Conservation (phyloP, 1,140 invertebrate genomes). For the Zelostemma sp. region DNA sequence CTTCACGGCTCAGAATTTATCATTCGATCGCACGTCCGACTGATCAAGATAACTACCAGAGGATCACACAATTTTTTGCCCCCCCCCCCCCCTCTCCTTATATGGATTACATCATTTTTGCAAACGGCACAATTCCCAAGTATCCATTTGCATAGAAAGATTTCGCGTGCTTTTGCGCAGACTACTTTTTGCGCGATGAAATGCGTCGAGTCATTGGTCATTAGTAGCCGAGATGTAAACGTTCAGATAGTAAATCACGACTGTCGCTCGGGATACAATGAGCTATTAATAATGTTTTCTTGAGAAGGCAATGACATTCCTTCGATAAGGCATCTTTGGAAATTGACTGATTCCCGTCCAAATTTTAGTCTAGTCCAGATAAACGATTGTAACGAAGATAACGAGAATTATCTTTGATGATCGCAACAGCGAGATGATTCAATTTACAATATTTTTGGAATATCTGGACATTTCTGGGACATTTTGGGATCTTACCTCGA, state of each 20-base stretch:
- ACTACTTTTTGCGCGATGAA: neutral
- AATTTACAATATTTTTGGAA: no score
- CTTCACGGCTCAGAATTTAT: constrained; percentile 41
- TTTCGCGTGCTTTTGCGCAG: neutral
- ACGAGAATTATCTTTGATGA: neutral
- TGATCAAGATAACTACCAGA: constrained; percentile 37
- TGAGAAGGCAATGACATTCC: neutral
- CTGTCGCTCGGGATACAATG: constrained; percentile 28
- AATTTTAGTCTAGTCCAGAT: no score
- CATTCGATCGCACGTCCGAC: constrained; percentile 28
- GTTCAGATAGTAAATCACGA: constrained; percentile 28
- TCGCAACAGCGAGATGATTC: no score
- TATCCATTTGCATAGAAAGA: neutral
- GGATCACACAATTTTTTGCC: constrained; percentile 18
- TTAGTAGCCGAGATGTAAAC: constrained; percentile 36
- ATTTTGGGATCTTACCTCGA: constrained; percentile 80
- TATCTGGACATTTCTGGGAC: no score
- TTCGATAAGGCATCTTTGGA: no score
- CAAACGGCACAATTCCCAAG: no score
- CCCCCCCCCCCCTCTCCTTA: constrained; percentile 10
- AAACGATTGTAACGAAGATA: no score
- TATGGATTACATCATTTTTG: no score
- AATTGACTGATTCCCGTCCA: no score
- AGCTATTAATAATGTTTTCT: constrained; percentile 37
- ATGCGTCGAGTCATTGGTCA: constrained; percentile 38